A percentile compares a stretch with the other conserved stretches of the same genome.
phyloP scores from a whole-genome alignment of 92 coral and sea anemone species.

The Epizoanthus stellaris region DNA sequence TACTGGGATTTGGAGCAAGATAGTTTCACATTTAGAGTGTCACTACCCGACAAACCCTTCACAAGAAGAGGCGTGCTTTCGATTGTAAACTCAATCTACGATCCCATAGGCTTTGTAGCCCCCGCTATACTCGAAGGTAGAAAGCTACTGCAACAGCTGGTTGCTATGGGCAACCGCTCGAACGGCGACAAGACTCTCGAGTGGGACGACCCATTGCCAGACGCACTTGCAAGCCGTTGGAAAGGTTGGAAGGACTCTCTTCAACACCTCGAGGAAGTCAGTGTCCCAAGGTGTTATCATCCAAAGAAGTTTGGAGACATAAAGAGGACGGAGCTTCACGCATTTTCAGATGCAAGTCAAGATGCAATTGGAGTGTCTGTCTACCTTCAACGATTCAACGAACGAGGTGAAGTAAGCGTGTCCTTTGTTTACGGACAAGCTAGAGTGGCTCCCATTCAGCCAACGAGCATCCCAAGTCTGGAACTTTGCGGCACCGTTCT shows the following conservation, averaged over 20 bases:
- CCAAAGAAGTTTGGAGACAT: conserved; percentile 37
- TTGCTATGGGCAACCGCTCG: conserved; percentile 46
- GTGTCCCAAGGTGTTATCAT: conserved; percentile 48
- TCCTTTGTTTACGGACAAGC: conserved; percentile 44
- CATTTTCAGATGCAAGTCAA: conserved; percentile 67
- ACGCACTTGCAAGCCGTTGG: conserved; percentile 43
- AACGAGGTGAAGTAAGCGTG: conserved; percentile 32
- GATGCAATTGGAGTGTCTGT: conserved; percentile 53
- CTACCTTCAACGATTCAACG: conserved; percentile 42
- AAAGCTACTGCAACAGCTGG: conserved; percentile 44
- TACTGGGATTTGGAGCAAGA: conserved; percentile 43
- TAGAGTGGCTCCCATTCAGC: conserved; percentile 52
- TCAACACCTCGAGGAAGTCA: conserved; percentile 31
- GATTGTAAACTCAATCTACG: conserved; percentile 32
- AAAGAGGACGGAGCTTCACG: conserved; percentile 46
- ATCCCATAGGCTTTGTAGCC: conserved; percentile 50
- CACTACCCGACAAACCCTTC: conserved; percentile 42
- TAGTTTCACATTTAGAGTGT: conserved; percentile 20
- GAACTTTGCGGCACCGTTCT: conserved; percentile 61
- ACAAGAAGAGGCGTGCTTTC: conserved; percentile 46
- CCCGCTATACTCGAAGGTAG: conserved; percentile 51
- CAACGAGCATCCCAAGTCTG: conserved; percentile 46
- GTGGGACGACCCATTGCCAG: conserved; percentile 64
- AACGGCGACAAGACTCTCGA: conserved; percentile 33
- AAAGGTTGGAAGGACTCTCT: conserved; percentile 53